phyloP scores from a whole-genome alignment of 2,888 invertebrate genomes.

The Drosophila rubida region DNA sequence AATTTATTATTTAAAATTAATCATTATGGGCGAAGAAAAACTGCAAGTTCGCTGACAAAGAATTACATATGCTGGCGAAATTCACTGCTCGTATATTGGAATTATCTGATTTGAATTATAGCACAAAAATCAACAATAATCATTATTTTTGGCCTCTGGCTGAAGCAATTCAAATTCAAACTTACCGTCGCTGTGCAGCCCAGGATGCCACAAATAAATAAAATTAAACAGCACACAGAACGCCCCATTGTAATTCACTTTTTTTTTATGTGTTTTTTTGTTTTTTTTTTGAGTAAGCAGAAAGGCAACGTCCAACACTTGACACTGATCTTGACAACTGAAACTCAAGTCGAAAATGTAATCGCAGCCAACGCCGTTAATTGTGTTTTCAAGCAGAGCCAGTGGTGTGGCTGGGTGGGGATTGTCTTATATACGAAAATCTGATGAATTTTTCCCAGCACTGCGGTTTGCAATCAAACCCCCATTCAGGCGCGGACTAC shows the following conservation, averaged over 20 bases:
- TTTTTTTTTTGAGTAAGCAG: background rate
- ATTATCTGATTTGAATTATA: too few relatives aligned
- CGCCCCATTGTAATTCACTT: conserved; percentile 20
- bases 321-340: conserved; percentile 31
- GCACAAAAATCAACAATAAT: too few relatives aligned
- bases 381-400: conserved; percentile 2
- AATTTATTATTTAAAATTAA: too few relatives aligned
- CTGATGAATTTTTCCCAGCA: background rate
- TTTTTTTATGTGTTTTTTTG: background rate
- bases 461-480: background rate
- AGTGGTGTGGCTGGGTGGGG: conserved; percentile 6
- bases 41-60: too few relatives aligned
- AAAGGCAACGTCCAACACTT: conserved; percentile 13
- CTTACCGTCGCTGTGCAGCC: conserved; percentile 24
- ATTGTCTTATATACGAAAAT: background rate
- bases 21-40: too few relatives aligned
- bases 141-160: too few relatives aligned
- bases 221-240: background rate
- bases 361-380: conserved; percentile 10
- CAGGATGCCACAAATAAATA: conserved; percentile 10
- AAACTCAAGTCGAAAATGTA: conserved; percentile 12
- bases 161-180: background rate
- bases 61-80: too few relatives aligned
- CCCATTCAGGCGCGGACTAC: background rate
- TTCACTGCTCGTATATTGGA: too few relatives aligned